Percentiles rank a stretch among this genome's conserved stretches.
These are phyloP conservation scores for Eupsilia transversa DNA, from an alignment of 2,888 invertebrate genomes.

Conservation along the genomic window DNA sequence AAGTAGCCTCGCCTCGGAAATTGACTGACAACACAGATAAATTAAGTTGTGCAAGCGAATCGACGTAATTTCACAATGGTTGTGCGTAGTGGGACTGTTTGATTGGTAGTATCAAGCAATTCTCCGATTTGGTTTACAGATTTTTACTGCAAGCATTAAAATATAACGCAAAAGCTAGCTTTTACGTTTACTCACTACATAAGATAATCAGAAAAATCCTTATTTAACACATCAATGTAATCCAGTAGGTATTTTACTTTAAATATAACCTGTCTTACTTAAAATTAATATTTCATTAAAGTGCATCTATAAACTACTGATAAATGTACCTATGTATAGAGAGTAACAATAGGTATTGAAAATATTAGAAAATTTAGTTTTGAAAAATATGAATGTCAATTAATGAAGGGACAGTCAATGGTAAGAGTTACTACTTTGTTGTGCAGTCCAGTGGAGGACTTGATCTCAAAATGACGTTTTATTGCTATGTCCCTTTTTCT, in stretches of 20 bases:
- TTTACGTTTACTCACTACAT: too few species aligned
- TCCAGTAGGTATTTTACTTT: background rate
- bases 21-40: conserved; percentile 73
- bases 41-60: conserved; percentile 71
- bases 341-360: background rate
- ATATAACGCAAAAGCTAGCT: too few species aligned
- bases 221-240: background rate
- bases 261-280: background rate
- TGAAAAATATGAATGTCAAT: background rate
- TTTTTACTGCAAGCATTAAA: background rate
- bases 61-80: conserved; percentile 60
- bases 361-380: background rate
- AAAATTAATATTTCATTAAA: background rate
- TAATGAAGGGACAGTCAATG: background rate
- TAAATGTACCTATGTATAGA: too few species aligned
- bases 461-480: too few species aligned
- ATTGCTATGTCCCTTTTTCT: too few species aligned
- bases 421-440: background rate
- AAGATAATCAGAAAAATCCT: background rate
- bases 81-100: conserved; percentile 40
- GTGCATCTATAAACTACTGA: too few species aligned
- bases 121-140: conserved; percentile 6
- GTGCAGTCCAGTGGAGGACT: background rate
- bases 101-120: conserved; percentile 27
- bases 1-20: conserved; percentile 83